Evolutionary conservation across 2,113 vertebrate genomes (phyloP).

Genomic region (Emberiza fucata): DNA sequence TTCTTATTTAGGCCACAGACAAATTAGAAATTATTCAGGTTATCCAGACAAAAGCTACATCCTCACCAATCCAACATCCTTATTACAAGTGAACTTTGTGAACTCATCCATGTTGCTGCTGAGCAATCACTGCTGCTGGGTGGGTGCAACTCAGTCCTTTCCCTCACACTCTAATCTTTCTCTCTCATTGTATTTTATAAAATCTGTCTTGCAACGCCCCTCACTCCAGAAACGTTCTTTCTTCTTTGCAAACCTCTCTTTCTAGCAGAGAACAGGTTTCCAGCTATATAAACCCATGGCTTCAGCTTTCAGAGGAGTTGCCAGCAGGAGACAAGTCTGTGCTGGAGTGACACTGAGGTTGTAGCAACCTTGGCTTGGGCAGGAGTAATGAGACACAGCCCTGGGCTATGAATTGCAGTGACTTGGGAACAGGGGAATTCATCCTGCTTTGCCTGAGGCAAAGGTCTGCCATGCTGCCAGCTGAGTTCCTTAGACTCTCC

Average conservation of each 20-base stretch:
- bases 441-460: slow-evolving; percentile 60
- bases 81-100: not conserved
- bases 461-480: slow-evolving; percentile 63
- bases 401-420: slow-evolving; percentile 42
- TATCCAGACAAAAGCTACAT: not conserved
- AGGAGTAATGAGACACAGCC: slow-evolving; percentile 57
- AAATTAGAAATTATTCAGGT: slow-evolving; percentile 10
- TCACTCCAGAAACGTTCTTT: not conserved
- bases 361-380: slow-evolving; percentile 26
- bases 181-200: not conserved
- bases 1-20: not conserved
- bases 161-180: not conserved
- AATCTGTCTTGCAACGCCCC: not conserved
- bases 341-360: not conserved
- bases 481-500: not conserved
- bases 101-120: not conserved
- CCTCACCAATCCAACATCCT: not conserved
- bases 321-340: not conserved
- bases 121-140: not conserved
- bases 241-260: not conserved
- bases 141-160: not conserved
- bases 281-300: not conserved
- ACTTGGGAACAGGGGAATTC: slow-evolving; percentile 16
- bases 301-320: not conserved
- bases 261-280: not conserved